A percentile compares a stretch with the other conserved stretches of the same genome.
phyloP scores from a whole-genome alignment of 2,888 invertebrate species.

The Julus scanicus region DNA sequence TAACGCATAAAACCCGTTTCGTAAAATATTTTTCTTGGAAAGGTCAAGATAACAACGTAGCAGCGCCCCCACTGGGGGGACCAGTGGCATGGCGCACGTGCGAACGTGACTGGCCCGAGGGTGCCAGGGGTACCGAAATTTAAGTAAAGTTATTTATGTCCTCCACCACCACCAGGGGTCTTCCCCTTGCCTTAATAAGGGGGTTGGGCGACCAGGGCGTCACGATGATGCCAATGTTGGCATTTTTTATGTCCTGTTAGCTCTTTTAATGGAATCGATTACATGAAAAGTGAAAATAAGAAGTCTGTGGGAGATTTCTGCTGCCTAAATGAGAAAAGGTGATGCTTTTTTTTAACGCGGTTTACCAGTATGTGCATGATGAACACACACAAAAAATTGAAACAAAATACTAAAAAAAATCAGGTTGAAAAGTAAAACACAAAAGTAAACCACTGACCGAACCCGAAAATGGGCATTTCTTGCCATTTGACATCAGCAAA shows the following conservation, averaged over 20 bases:
- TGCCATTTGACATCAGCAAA: too few species aligned
- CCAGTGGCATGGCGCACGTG: slow-evolving; percentile 13
- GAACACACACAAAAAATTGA: neutral
- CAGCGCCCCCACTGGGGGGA: neutral
- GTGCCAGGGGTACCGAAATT: slow-evolving; percentile 24
- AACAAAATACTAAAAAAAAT: neutral
- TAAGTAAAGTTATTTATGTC: slow-evolving; percentile 9
- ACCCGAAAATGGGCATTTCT: neutral
- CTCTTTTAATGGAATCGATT: slow-evolving; percentile 24
- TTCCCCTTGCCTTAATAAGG: slow-evolving; percentile 36
- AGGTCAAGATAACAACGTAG: neutral
- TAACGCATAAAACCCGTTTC: neutral
- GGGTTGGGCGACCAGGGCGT: slow-evolving; percentile 34
- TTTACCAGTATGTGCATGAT: neutral
- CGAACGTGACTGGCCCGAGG: slow-evolving; percentile 29
- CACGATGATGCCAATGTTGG: neutral
- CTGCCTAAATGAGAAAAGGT: neutral
- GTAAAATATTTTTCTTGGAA: neutral
- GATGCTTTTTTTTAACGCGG: neutral
- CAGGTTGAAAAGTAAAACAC: neutral
- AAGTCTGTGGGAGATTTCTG: neutral
- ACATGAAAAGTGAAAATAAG: slow-evolving; percentile 7
- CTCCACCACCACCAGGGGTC: slow-evolving; percentile 23
- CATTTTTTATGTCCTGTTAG: slow-evolving; percentile 34
- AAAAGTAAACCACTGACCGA: neutral